Evolutionary conservation across 2,797 vertebrate genomes (phyloP), one percentile per base, ranked within the genome.

Genomic region (Aldrovandia affinis): DNA sequence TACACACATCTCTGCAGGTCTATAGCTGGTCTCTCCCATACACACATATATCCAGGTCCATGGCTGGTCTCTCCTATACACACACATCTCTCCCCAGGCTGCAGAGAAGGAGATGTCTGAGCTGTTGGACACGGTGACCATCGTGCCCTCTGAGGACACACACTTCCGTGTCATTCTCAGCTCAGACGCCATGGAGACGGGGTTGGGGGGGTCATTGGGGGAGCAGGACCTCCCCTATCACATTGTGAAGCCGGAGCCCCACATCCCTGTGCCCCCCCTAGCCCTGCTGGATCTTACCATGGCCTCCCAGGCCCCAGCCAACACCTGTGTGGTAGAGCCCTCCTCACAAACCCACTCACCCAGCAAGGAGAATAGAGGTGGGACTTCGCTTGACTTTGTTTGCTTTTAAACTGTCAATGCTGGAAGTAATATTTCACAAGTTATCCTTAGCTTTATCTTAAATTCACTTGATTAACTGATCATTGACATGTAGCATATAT

Each of bases 151-250:
- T 55, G 98, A 98, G 89, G 98, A 92, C 90, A 99, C 98, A 80
- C 98, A 99, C 92, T 99, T 99, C 90, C 95, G 97, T 15, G 98
- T 99, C 81, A 99, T 99, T 88, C 95, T 97, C 84, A 98, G 96
- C 86, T 96, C 97, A 0, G 97, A 99, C 91, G 95, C 92, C 83
- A 96, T 97, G 92, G 87, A 93, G 59, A 89, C 88, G 15, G 94
- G 96, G 83, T 87, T 91, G 0, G 95, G 96, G 83, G 92, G 91
- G 6, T 90, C 83, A 77, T 77, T 22, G 73, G 79, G 3, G 73
- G 20, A 92, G 61, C 82, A 92, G 6, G 54, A 90, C 18, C 89
- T 92, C 94, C 33, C 90, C 94, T 44, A 87, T 95, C 84, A 96
- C 59, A 95, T 99, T 22, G 93, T 99, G 80, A 99, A 97, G 86